A percentile compares a stretch with the other conserved stretches of the same genome.
Conservation (phyloP, 2,797 vertebrate genomes). For the Spondyliosoma cantharus region DNA sequence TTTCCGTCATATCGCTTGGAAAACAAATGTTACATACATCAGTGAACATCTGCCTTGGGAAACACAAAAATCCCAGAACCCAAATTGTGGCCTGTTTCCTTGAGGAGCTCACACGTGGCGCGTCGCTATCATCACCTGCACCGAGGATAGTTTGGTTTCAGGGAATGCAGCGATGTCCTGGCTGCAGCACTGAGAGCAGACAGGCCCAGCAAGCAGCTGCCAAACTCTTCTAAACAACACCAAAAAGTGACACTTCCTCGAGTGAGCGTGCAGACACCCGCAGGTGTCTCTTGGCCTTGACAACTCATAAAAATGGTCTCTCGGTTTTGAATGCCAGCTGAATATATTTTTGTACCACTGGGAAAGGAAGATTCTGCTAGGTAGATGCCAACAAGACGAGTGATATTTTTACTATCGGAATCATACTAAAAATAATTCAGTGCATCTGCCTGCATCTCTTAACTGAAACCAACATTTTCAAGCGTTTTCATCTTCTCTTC, state of each 20-base stretch:
- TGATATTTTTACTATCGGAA: conserved; percentile 27
- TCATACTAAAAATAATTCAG: neutral
- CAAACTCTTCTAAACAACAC: conserved; percentile 41
- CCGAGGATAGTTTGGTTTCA: conserved; percentile 30
- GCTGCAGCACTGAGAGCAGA: conserved; percentile 30
- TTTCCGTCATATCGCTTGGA: conserved; percentile 15
- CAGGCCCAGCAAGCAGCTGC: conserved; percentile 4
- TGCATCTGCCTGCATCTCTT: neutral
- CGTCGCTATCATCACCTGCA: conserved; percentile 38
- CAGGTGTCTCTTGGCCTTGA: conserved; percentile 64
- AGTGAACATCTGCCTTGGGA: conserved; percentile 47
- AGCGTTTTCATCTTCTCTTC: too few relatives aligned
- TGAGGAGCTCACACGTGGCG: conserved; percentile 28
- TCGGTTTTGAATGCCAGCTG: conserved; percentile 44
- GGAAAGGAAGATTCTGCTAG: conserved; percentile 32
- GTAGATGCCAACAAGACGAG: conserved; percentile 26
- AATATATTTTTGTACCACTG: conserved; percentile 57
- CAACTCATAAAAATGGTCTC: conserved; percentile 52
- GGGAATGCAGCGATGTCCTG: conserved; percentile 40
- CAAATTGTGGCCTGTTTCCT: conserved; percentile 39
- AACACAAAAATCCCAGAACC: conserved; percentile 34
- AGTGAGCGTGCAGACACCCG: conserved; percentile 57
- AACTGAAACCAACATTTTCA: neutral
- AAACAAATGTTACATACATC: conserved; percentile 33
- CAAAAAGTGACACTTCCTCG: conserved; percentile 58